Percentiles rank a stretch among this genome's conserved stretches.
Conservation (phyloP, 2,113 vertebrate species). For the Brachyistius frenatus region DNA sequence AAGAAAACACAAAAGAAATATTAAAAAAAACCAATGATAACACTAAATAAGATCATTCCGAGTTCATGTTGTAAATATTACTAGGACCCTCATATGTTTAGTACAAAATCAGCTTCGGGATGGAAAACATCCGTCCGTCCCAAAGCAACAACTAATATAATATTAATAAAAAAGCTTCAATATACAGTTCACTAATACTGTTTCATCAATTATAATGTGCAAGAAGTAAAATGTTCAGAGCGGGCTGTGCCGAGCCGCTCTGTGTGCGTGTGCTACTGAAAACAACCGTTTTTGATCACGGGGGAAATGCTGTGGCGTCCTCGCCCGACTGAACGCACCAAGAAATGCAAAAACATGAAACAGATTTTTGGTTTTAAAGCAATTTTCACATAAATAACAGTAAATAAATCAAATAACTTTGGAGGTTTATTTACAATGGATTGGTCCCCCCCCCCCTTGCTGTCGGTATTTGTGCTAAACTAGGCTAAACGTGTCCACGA, state of each 20-base stretch:
- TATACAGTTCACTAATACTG: slow-evolving; percentile 54
- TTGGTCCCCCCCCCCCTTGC: not conserved
- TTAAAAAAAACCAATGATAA: slow-evolving; percentile 11
- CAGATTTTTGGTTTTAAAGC: slow-evolving; percentile 59
- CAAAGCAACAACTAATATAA: slow-evolving; percentile 52
- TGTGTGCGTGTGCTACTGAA: not conserved
- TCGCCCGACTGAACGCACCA: not conserved
- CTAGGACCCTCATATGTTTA: slow-evolving; percentile 4
- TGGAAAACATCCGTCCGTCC: slow-evolving; percentile 34
- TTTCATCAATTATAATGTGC: slow-evolving; percentile 49
- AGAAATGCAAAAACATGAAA: not conserved
- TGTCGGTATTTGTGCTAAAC: slow-evolving; percentile 38
- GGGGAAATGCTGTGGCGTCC: too few relatives aligned
- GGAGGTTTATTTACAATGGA: not conserved
- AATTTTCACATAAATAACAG: slow-evolving; percentile 46
- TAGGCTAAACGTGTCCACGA: slow-evolving; percentile 18
- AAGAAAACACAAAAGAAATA: slow-evolving; percentile 36
- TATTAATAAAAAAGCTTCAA: slow-evolving; percentile 47
- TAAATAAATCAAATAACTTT: slow-evolving; percentile 25
- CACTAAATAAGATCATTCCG: slow-evolving; percentile 7
- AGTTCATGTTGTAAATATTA: slow-evolving; percentile 43
- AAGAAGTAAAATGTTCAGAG: slow-evolving; percentile 56
- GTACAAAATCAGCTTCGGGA: slow-evolving; percentile 52
- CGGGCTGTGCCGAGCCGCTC: not conserved
- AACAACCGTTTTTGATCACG: too few relatives aligned